Evolutionary conservation across 2,888 invertebrate genomes (phyloP), one percentile per base, ranked within the genome.

Genomic region (Silvanus unidentatus): DNA sequence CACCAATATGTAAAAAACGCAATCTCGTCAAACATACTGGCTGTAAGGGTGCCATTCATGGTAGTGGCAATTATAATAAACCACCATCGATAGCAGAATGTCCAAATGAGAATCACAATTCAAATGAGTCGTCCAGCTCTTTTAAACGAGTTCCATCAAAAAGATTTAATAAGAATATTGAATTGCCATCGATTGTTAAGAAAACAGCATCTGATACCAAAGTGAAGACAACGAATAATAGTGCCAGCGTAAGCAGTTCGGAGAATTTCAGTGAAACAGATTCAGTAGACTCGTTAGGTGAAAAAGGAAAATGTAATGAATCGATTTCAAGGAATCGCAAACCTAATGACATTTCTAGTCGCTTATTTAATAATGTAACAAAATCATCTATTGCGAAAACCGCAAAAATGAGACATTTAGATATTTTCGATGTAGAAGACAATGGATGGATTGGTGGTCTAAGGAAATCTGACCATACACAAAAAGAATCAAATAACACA

Each of bases 31-130:
- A 79, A 47, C 88, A 88, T 66, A 80, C 80, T 59, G 81, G 81
- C 42, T 88, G 88, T 66, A 84, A 81, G 27, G 88, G 88, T 22
- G 81, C 82, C 61, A 80, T 84, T 1, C 88, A 88, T 64, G 88
- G 86, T 9, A 80, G 82, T 55, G 87, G 87, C 39, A 81, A 81
- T 44, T 66, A 63, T 45, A 46, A 40, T 14, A 46, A 53, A 44
- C 8, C 4, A 32, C 32, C 3, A 32, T 32, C 32, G n/a, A n/a
- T 11, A 5, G 5, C 6, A 8, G 4, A 22, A 22, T 22, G 22
- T 22, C 4, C 3, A 22, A 22, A 22, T 22, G 8, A 22, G 3
- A 8, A 22, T 22, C 3, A 22, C 22, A 22, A 8, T 22, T 5
- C 32, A 12, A 12, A 5, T 32, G 14, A 16, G 28, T 29, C 14